phyloP scores from a whole-genome alignment of 2,888 invertebrate genomes.

The Ichneumoninae sp. region DNA sequence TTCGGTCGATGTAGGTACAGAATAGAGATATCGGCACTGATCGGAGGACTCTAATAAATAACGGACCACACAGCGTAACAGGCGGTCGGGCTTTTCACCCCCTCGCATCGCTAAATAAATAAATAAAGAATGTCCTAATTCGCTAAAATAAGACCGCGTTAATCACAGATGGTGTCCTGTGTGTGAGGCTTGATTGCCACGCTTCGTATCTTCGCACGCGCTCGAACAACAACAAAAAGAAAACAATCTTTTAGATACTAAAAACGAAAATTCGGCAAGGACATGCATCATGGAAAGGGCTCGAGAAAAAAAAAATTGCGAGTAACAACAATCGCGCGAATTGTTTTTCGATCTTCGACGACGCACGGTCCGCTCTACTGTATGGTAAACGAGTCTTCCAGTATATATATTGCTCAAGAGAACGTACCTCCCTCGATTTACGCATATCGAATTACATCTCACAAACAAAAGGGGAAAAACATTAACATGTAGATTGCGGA shows the following conservation, averaged over 20 bases:
- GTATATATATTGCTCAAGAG: constrained; percentile 5
- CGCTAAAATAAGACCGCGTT: constrained; percentile 52
- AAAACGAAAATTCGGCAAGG: constrained; percentile 40
- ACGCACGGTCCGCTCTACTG: constrained; percentile 22
- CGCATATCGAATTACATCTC: constrained; percentile 9
- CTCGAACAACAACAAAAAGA: constrained; percentile 4
- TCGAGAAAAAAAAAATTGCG: constrained; percentile 19
- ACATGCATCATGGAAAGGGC: constrained; percentile 35
- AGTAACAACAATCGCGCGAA: constrained; percentile 18
- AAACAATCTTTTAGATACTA: constrained; percentile 18
- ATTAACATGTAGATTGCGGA: constrained; percentile 34
- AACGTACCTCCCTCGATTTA: constrained; percentile 23
- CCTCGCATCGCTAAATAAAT: constrained; percentile 62
- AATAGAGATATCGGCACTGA: constrained; percentile 37
- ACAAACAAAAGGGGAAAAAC: constrained; percentile 29
- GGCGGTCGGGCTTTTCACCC: constrained; percentile 25
- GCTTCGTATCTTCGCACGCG: constrained; percentile 20
- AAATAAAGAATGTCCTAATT: constrained; percentile 65
- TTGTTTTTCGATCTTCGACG: constrained; percentile 26
- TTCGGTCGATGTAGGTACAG: constrained; percentile 31
- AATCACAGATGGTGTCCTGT: constrained; percentile 57
- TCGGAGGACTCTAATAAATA: constrained; percentile 51
- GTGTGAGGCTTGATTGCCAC: constrained; percentile 40
- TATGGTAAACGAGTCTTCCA: constrained; percentile 7
- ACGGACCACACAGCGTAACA: constrained; percentile 44